phyloP scores from a whole-genome alignment of 1,140 invertebrate genomes.

The Drosophila trapezifrons region DNA sequence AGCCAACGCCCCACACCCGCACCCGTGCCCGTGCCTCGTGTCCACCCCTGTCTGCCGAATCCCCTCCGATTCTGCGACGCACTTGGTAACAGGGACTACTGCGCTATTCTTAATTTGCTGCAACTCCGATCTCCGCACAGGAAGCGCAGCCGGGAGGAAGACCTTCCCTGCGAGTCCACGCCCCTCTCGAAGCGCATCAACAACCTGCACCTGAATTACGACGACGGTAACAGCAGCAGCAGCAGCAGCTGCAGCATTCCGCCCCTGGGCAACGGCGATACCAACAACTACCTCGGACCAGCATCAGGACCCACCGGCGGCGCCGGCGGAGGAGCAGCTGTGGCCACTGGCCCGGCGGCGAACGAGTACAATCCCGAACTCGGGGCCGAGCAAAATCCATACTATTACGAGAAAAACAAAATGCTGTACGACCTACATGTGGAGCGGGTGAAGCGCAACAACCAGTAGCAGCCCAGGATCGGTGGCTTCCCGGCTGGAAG shows the following conservation, averaged over 20 bases:
- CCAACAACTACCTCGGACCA: slow-evolving; percentile 47
- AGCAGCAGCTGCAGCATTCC: slow-evolving; percentile 69
- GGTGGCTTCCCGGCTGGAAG: not conserved
- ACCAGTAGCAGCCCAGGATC: slow-evolving; percentile 36
- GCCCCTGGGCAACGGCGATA: slow-evolving; percentile 50
- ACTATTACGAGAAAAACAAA: slow-evolving; percentile 82
- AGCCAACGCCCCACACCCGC: not conserved
- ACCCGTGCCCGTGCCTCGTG: not conserved
- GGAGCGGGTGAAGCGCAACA: slow-evolving; percentile 70
- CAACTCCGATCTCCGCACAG: slow-evolving; percentile 29
- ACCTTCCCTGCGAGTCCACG: slow-evolving; percentile 71
- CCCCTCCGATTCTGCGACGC: slow-evolving; percentile 1
- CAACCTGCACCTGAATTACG: slow-evolving; percentile 78
- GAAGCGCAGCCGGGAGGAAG: slow-evolving; percentile 82
- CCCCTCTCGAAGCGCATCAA: slow-evolving; percentile 82
- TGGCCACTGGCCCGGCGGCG: not conserved
- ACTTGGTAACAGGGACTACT: slow-evolving; percentile 1
- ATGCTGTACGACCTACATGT: slow-evolving; percentile 79
- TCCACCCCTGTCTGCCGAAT: not conserved
- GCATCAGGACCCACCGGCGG: not conserved
- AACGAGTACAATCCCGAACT: slow-evolving; percentile 77
- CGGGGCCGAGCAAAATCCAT: slow-evolving; percentile 73
- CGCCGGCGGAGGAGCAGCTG: slow-evolving; percentile 23
- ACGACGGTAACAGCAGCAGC: slow-evolving; percentile 72
- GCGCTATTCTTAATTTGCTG: not conserved